Percentiles rank a stretch among this genome's conserved stretches.
phyloP scores from a whole-genome alignment of 2,797 vertebrate genomes.

The Chelonia mydas region DNA sequence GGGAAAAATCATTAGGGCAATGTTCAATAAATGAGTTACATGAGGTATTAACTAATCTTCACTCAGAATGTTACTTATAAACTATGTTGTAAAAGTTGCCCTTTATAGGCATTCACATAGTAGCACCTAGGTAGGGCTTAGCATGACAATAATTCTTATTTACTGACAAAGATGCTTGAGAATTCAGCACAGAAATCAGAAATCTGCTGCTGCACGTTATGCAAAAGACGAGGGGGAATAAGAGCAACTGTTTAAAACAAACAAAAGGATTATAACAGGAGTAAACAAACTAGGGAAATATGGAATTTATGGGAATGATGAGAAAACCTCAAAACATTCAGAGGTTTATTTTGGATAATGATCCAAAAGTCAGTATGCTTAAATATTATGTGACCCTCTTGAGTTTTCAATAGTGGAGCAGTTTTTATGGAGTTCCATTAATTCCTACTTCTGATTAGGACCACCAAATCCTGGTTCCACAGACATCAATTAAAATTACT shows the following conservation, averaged over 20 bases:
- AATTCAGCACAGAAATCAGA: background rate
- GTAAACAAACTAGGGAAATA: fast-evolving
- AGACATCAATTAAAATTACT: background rate
- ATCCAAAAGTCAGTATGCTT: background rate
- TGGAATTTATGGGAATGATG: background rate
- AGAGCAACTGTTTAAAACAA: constrained; percentile 39
- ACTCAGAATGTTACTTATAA: background rate
- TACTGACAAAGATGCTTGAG: background rate
- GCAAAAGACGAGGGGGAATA: background rate
- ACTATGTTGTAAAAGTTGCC: background rate
- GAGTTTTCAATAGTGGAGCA: background rate
- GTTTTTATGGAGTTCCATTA: background rate
- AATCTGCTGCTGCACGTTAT: background rate
- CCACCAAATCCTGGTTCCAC: background rate
- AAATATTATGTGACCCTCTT: fast-evolving
- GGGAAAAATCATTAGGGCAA: constrained; percentile 2
- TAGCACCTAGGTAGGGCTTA: background rate
- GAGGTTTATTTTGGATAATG: background rate
- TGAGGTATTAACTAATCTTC: constrained; percentile 14
- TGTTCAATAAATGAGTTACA: constrained; percentile 5
- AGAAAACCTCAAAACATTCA: background rate
- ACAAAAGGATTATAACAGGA: background rate
- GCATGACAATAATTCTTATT: background rate
- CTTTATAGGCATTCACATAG: background rate
- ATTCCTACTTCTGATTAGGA: background rate